phyloP scores from a whole-genome alignment of 2,888 invertebrate genomes.

The Morpho deidamia region DNA sequence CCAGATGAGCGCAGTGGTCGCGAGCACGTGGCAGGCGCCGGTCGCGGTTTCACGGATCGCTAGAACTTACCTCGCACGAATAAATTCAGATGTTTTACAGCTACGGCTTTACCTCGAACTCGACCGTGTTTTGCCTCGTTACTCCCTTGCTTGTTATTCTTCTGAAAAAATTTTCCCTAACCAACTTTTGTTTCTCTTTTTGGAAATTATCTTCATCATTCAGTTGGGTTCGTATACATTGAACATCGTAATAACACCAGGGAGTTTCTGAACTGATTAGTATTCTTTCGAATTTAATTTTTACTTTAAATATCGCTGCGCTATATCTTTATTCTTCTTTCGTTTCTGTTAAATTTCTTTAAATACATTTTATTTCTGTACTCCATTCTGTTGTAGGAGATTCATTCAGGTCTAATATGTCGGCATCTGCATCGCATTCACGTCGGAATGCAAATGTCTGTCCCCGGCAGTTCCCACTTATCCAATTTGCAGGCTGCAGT shows the following conservation, averaged over 20 bases:
- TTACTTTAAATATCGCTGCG: not conserved
- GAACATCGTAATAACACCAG: not conserved
- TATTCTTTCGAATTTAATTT: not conserved
- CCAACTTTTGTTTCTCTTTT: not conserved
- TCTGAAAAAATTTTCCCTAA: not conserved
- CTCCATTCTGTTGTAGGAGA: not conserved
- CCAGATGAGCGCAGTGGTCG: conserved; percentile 5
- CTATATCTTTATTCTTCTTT: not conserved
- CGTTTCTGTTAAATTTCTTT: not conserved
- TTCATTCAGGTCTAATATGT: conserved; percentile 3
- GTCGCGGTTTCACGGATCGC: conserved; percentile 12
- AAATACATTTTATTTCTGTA: not conserved
- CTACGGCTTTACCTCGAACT: conserved; percentile 16
- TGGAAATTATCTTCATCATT: conserved; percentile 1
- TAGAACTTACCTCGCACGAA: conserved; percentile 16
- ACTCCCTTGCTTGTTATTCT: conserved; percentile 4
- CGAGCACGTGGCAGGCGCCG: conserved; percentile 18
- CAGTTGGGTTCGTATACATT: not conserved
- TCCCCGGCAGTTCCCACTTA: conserved; percentile 22
- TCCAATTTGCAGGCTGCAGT: conserved; percentile 24
- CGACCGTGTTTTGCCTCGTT: conserved; percentile 7
- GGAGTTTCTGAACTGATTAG: not conserved
- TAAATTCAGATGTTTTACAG: conserved; percentile 23
- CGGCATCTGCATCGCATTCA: conserved; percentile 7
- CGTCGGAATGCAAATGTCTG: conserved; percentile 22